These are phyloP conservation scores for Istiophorus platypterus DNA, from an alignment of 2,113 vertebrate species.

Conservation along the genomic window DNA sequence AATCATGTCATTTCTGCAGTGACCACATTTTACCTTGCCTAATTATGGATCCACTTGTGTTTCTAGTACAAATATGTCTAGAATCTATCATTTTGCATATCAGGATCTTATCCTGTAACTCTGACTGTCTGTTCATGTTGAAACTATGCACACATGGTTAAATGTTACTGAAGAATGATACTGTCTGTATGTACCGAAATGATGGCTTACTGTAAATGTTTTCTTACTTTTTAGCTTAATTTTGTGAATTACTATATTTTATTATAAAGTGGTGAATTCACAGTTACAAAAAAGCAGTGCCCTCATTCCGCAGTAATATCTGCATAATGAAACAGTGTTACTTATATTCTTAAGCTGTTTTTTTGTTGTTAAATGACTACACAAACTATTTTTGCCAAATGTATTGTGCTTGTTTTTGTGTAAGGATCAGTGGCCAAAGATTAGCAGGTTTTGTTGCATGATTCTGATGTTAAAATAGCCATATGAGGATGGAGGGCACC, in stretches of 20 bases:
- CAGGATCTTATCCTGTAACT: constrained; percentile 56
- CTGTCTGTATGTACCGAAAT: constrained; percentile 58
- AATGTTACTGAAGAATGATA: constrained; percentile 70
- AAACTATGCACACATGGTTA: constrained; percentile 77
- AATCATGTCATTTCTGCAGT: constrained; percentile 39
- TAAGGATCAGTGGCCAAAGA: constrained; percentile 74
- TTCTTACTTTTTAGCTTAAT: constrained; percentile 70
- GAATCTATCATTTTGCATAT: constrained; percentile 55
- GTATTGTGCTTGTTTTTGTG: constrained; percentile 66
- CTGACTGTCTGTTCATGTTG: constrained; percentile 52
- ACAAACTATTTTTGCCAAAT: constrained; percentile 72
- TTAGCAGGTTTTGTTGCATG: constrained; percentile 74
- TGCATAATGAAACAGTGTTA: constrained; percentile 64
- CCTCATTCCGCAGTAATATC: constrained; percentile 48
- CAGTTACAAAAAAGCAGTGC: constrained; percentile 44
- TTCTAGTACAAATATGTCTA: constrained; percentile 45
- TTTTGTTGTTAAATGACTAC: constrained; percentile 45
- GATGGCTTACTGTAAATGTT: constrained; percentile 70
- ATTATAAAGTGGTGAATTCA: constrained; percentile 59
- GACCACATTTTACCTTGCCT: constrained; percentile 42
- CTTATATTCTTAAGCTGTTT: constrained; percentile 47
- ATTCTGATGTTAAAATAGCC: constrained; percentile 65
- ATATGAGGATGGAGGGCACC: constrained; percentile 65
- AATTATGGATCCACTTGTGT: constrained; percentile 59
- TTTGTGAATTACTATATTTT: constrained; percentile 73